Base-by-base conservation (phyloP, 2,113 vertebrate genomes). In the Melanerpes aurifrons region DNA sequence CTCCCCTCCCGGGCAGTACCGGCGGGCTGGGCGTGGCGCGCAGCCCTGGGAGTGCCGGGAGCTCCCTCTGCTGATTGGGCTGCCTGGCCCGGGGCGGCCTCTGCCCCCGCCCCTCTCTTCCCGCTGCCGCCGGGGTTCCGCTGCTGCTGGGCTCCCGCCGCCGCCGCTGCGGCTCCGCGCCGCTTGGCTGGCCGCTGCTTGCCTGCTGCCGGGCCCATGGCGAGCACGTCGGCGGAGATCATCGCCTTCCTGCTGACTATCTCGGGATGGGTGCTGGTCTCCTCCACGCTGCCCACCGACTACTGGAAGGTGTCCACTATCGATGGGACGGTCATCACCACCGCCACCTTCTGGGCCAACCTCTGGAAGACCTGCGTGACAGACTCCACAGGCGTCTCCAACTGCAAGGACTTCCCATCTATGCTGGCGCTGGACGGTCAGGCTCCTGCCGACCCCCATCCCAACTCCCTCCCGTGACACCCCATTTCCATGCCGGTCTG, bases 301-400 rank as follows among this genome's bases (percentile, higher is more conserved):
- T 99, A 99, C 96, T 99, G 99, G 99, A 99, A 99, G 80, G 99
- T 99, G 61, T 99, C 99, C 58, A 98, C 98, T 62, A 97, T 98
- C 82, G 99, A 99, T 70, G 99, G 99, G 93, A 98, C 98, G 2
- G 98, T 99, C 81, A 99, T 99, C 97, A 99, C 99, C 96, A 99
- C 99, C n/a, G 98, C 99, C 72, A 98, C 98, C 72, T 99, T 96
- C 94, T 99, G 98, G 98, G 98, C 99, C 92, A 99, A 99, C 94
- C 97, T 99, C 58, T 99, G 99, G 99, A 99, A 99, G 96, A 97
- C 98, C 3, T 99, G 99, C 93, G 99, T 99, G 53, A 99, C 98
- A 25, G 99, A 99, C 96, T 99, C 99, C 78, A 99, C 99, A 5
- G 99, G 99, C 32, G 97, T 99, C 58, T 98, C 98, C 96, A 99